Evolutionary conservation across 2,888 invertebrate genomes (phyloP), one percentile per base, ranked within the genome.

Genomic region (Microplitis deprimator): DNA sequence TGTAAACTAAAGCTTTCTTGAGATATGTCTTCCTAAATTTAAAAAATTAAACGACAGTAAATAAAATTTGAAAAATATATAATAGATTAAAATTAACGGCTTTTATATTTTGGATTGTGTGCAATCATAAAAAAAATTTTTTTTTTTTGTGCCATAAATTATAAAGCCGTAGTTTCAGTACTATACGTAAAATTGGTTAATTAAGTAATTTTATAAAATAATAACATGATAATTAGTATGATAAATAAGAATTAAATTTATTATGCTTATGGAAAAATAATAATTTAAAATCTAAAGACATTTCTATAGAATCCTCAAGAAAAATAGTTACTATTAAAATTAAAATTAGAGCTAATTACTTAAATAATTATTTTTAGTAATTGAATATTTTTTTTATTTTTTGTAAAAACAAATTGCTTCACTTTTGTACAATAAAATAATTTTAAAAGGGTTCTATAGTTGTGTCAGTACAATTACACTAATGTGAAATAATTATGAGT

Each of bases 131-230:
- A 76, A 82, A 79, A 80, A 83, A 80, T 40, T 83, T 83, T 83
- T 82, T 85, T 83, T 83, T 83, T 82, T 85, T 82, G 86, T 86
- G 86, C 86, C 86, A 86, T 86, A 85, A 84, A 80, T 73, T 29
- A 16, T 50, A 41, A 73, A 73, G 69, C 60, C 61, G 72, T 72
- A 20, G 39, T 68, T 68, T 68, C 67, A 50, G 50, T 68, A 69
- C 29, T 29, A 29, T 29, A 29, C 20, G 17, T 68, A 38, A 68
- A 68, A 40, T 64, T 41, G 16, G 16, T 73, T 64, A 41, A 41
- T n/a, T 17, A n/a, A 41, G 38, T 75, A 70, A 81, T 70, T 72
- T 69, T 78, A 81, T 41, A 76, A 75, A 75, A 69, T 29, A 60
- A 61, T 72, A 68, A 76, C 40, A 76, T 20, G 50, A 4, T 29